A percentile compares a stretch with the other conserved stretches of the same genome.
These are phyloP conservation scores for Bombus waltoni DNA, from an alignment of 1,140 invertebrate genomes.

Conservation along the genomic window DNA sequence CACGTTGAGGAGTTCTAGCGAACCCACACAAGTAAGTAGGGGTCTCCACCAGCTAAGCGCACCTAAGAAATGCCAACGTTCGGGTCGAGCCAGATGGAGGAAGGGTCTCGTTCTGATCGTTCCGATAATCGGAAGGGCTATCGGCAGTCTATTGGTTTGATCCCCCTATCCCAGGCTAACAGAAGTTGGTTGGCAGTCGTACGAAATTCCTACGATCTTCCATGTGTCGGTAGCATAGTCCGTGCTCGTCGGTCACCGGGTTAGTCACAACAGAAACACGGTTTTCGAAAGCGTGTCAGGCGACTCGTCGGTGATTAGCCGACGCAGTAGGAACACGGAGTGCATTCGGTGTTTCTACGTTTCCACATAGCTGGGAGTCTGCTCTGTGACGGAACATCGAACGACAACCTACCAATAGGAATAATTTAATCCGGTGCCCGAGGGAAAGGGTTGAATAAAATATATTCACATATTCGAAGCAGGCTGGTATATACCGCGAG, in stretches of 20 bases:
- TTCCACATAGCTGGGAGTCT: too few species aligned
- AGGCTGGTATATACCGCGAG: conserved; percentile 75
- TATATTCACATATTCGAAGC: conserved; percentile 83
- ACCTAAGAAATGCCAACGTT: not conserved
- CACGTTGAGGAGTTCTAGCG: conserved; percentile 48
- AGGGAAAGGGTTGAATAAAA: conserved; percentile 83
- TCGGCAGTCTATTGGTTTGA: conserved; percentile 83
- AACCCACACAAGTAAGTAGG: not conserved
- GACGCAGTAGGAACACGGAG: not conserved
- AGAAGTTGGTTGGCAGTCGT: conserved; percentile 73
- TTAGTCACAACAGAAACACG: not conserved
- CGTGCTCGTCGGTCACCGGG: conserved; percentile 25
- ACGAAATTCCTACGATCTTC: conserved; percentile 71
- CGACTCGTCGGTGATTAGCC: not conserved
- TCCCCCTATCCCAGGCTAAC: conserved; percentile 78
- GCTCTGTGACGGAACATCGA: not conserved
- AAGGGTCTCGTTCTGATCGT: conserved; percentile 69
- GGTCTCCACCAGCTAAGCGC: not conserved
- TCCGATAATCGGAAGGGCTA: conserved; percentile 80
- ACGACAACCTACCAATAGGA: conserved; percentile 62
- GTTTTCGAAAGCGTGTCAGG: conserved; percentile 27
- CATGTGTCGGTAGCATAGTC: conserved; percentile 42
- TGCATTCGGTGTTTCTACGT: not conserved
- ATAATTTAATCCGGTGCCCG: conserved; percentile 80
- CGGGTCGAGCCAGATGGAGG: not conserved